Evolutionary conservation across 1,140 invertebrate genomes (phyloP).

Genomic region (Acromyrmex heyeri): DNA sequence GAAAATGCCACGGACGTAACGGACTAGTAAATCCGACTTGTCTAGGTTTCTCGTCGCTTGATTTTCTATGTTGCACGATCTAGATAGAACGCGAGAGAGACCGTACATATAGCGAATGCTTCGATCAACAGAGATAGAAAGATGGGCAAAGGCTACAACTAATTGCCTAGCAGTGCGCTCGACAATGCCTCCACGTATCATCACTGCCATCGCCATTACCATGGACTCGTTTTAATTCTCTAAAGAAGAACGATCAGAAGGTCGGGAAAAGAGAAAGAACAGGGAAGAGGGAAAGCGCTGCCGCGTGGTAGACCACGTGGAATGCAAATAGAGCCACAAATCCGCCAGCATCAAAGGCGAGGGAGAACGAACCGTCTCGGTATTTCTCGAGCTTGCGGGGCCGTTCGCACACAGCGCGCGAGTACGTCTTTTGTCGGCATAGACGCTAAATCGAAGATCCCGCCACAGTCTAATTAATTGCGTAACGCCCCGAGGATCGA

Average conservation of each 20-base stretch:
- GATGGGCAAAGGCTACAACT: slow-evolving; percentile 61
- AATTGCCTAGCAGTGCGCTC: slow-evolving; percentile 74
- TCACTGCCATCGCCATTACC: slow-evolving; percentile 13
- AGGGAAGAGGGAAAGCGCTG: slow-evolving; percentile 44
- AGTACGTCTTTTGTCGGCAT: slow-evolving; percentile 36
- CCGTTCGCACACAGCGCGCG: slow-evolving; percentile 32
- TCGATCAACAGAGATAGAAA: slow-evolving; percentile 7
- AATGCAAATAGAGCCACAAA: slow-evolving; percentile 83
- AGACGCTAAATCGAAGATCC: slow-evolving; percentile 70
- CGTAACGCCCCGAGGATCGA: slow-evolving; percentile 69
- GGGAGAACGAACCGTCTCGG: slow-evolving; percentile 74
- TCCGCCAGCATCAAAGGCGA: slow-evolving; percentile 77
- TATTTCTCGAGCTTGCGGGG: slow-evolving; percentile 69
- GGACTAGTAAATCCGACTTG: slow-evolving; percentile 60
- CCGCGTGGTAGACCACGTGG: slow-evolving; percentile 77
- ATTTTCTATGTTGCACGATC: slow-evolving; percentile 15
- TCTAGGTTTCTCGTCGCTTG: slow-evolving; percentile 49
- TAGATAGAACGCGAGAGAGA: slow-evolving; percentile 49
- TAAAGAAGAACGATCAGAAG: slow-evolving; percentile 58
- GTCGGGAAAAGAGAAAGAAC: slow-evolving; percentile 25
- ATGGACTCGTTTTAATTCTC: slow-evolving; percentile 73
- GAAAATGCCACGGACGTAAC: slow-evolving; percentile 51
- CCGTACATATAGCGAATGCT: background rate
- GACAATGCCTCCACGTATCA: slow-evolving; percentile 74
- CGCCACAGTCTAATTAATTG: slow-evolving; percentile 73